Evolutionary conservation across 2,113 vertebrate genomes (phyloP), one percentile per base, ranked within the genome.

Genomic region (Ranitomeya imitator): DNA sequence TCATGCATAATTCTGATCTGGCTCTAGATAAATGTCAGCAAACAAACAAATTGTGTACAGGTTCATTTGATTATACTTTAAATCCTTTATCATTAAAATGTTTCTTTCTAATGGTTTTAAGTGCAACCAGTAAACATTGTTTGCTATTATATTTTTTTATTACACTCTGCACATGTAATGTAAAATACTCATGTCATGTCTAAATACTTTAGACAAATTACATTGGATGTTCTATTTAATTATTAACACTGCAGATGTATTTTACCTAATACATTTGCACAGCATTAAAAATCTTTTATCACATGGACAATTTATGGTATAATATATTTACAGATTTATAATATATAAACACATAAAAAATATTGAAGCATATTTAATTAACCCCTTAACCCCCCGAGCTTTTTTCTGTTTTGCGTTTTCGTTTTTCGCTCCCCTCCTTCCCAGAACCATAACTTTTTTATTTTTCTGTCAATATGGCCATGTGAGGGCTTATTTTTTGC

Each of bases 1-100:
- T 55, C 26, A 83, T 88, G 86, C 67, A 88, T 88, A 80, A 88
- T 88, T 88, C 55, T 21, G 79, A 88, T 83, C 26, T 79, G 45
- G 55, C 37, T 60, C 83, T 83, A 88, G 80, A 87, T 87, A 87
- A 87, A 88, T 88, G 86, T 88, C 86, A 88, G 61, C 79, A 82
- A 88, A 88, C 59, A 87, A 80, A 80, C 57, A 83, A 79, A 87
- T 74, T 73, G 54, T 59, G 77, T 87, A 69, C 65, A 87, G 23
- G 78, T 83, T 82, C 13, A 82, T 82, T 83, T 61, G 79, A 82
- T 83, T 88, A 83, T 81, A 52, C 65, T 82, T 76, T 88, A 82
- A 83, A 87, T 88, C 55, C 83, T 88, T 87, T 88, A 83, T 74
- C 86, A 88, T 83, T 82, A 76, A 63, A 83, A 79, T 67, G 61